These are phyloP conservation scores for Stictonetta naevosa DNA, from an alignment of 2,113 vertebrate genomes.

Conservation along the genomic window DNA sequence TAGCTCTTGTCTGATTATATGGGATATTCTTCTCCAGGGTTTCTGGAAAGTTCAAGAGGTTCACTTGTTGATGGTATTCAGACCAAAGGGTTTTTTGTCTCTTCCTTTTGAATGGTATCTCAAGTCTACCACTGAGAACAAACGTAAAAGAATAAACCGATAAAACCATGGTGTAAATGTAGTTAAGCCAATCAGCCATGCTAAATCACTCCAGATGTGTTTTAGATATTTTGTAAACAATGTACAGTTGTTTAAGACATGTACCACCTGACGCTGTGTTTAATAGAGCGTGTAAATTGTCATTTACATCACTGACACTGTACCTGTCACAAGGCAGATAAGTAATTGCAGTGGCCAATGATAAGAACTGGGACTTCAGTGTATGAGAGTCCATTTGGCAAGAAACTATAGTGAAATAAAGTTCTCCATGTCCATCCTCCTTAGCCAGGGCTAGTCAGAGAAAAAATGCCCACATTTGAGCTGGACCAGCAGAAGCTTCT, in stretches of 20 bases:
- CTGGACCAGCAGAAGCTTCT: background rate
- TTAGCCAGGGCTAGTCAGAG: background rate
- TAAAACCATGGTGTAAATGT: background rate
- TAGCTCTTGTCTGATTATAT: background rate
- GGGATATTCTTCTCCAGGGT: background rate
- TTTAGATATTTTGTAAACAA: background rate
- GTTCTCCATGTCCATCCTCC: background rate
- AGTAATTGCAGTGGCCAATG: accelerated
- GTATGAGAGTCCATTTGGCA: background rate
- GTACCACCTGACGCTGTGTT: background rate
- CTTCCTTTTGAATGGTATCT: background rate
- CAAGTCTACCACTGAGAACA: background rate
- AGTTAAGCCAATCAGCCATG: background rate
- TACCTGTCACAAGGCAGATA: background rate
- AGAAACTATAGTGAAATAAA: background rate
- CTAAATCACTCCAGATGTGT: background rate
- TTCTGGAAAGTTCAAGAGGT: background rate
- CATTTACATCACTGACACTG: background rate
- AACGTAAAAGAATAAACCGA: background rate
- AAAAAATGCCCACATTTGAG: background rate
- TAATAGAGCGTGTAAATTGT: background rate
- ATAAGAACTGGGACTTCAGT: background rate
- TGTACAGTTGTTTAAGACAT: accelerated
- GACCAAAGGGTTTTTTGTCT: accelerated
- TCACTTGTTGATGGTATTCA: background rate